These are phyloP conservation scores for Takifugu rubripes DNA, from an alignment of 2,797 vertebrate genomes.

Conservation along the genomic window DNA sequence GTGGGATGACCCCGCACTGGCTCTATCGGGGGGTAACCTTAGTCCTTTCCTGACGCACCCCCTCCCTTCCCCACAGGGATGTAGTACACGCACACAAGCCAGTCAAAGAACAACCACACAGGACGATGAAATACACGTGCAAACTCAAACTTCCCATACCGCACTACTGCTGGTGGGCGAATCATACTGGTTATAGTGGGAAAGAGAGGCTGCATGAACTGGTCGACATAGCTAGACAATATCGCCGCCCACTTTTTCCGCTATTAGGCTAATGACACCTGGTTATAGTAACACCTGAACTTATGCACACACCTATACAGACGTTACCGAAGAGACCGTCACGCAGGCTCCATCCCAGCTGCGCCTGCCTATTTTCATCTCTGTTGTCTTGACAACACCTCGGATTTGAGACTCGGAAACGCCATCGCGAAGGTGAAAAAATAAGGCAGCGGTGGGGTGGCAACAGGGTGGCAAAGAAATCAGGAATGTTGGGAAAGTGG, in stretches of 20 bases:
- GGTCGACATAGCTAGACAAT: too few species aligned
- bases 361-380: constrained; percentile 60
- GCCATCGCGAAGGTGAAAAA: not conserved
- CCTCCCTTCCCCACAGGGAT: constrained; percentile 66
- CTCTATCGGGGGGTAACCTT: constrained; percentile 87
- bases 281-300: too few species aligned
- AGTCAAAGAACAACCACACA: constrained; percentile 62
- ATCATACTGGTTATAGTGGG: too few species aligned
- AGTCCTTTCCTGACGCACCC: constrained; percentile 75
- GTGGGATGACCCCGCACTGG: constrained; percentile 84
- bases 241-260: too few species aligned
- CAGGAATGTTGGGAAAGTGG: constrained; percentile 20
- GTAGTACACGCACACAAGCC: constrained; percentile 53
- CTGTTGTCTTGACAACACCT: constrained; percentile 60
- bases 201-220: too few species aligned
- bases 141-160: constrained; percentile 34
- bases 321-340: constrained; percentile 36
- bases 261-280: too few species aligned
- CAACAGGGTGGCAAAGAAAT: constrained; percentile 3
- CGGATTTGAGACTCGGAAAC: constrained; percentile 22
- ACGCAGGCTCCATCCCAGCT: constrained; percentile 46
- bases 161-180: constrained; percentile 38
- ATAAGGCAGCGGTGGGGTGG: not conserved
- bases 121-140: constrained; percentile 61
- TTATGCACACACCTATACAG: constrained; percentile 5